phyloP scores from a whole-genome alignment of 2,888 invertebrate species.

The Scaptomyza tumidula region DNA sequence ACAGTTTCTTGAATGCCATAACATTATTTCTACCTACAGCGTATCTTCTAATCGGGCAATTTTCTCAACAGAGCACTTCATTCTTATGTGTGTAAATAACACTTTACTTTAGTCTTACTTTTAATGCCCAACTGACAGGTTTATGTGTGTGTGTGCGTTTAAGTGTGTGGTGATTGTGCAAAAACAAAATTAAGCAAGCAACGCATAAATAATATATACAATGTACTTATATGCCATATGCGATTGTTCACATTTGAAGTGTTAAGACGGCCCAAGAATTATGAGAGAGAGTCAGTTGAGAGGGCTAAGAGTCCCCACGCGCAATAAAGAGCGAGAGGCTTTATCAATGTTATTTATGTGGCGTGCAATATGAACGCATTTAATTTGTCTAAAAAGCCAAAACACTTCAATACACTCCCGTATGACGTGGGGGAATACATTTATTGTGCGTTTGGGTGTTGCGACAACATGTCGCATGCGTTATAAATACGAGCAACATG shows the following conservation, averaged over 20 bases:
- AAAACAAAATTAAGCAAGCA: conserved; percentile 74
- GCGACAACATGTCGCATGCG: conserved; percentile 61
- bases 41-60: conserved; percentile 14
- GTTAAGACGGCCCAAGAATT: conserved; percentile 62
- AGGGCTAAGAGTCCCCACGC: conserved; percentile 30
- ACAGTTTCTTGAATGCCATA: not conserved
- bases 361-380: conserved; percentile 71
- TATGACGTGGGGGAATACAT: conserved; percentile 21
- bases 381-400: conserved; percentile 72
- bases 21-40: conserved; percentile 4
- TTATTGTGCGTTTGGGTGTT: conserved; percentile 46
- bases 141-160: conserved; percentile 48
- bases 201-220: conserved; percentile 21
- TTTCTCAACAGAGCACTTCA: not conserved
- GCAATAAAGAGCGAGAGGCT: conserved; percentile 31
- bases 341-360: conserved; percentile 72
- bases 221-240: conserved; percentile 41
- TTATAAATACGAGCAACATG: conserved; percentile 54
- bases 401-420: conserved; percentile 28
- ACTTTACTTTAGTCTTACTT: conserved; percentile 72
- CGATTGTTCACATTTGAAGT: conserved; percentile 72
- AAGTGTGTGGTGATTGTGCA: conserved; percentile 58
- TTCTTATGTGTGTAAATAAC: conserved; percentile 63
- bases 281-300: conserved; percentile 40
- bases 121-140: conserved; percentile 75